Evolutionary conservation across 2,888 invertebrate species (phyloP), one percentile per base, ranked within the genome.

Genomic region (Yponomeuta malinellus): DNA sequence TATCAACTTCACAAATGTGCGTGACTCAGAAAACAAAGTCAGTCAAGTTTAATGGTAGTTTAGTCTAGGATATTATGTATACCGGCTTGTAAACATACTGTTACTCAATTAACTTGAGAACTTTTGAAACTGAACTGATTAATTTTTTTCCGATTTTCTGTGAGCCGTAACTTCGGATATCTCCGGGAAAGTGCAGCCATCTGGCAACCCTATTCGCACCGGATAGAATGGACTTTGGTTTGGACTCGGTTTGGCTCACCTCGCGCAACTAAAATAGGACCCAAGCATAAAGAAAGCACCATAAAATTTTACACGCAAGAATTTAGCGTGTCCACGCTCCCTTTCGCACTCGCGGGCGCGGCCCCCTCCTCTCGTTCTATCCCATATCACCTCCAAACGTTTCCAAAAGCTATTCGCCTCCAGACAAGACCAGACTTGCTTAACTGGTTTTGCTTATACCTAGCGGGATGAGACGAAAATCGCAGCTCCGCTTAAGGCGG

Each of bases 321-420:
- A 88, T 91, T 88, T 86, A 77, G 84, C 85, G 77, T 78, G 86
- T 88, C 83, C 69, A 74, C 87, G 80, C 77, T 90, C 90, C 86
- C 85, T 88, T 89, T 86, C 80, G 76, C 74, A 88, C 80, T 76
- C 80, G 83, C 84, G 82, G 82, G 74, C 79, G 75, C 75, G 73
- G 75, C 81, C 76, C 78, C 75, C 81, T 82, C 83, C 80, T 91
- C 90, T 90, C 90, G 74, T 87, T 91, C 89, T 76, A 76, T 77
- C 90, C 78, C 83, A 84, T 83, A 88, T 90, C 90, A 91, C 91
- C 91, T 91, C 89, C 83, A 90, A 88, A 88, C 77, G 88, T 83
- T 90, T 91, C 89, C 84, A 90, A 88, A 87, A 77, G 88, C 83
- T 88, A 85, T 89, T 87, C 81, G 84, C 80, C 75, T 85, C 88